Conservation (phyloP, 2,113 vertebrate species). For the Dascyllus trimaculatus region DNA sequence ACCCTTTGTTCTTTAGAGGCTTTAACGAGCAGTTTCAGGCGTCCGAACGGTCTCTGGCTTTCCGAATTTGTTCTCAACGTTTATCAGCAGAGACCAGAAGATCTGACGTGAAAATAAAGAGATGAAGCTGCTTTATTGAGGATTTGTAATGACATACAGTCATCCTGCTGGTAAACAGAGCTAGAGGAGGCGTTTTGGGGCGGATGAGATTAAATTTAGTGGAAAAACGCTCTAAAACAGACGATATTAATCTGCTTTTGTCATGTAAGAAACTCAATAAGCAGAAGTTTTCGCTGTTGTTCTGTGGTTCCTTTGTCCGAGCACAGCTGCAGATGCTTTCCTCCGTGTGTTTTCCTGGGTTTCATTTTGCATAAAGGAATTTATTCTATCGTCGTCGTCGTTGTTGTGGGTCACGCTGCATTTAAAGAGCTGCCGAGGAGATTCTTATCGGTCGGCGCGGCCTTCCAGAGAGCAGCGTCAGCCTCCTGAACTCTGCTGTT, state of each 20-base stretch:
- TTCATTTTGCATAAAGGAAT: background rate
- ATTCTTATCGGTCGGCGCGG: background rate
- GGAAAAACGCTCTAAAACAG: no score
- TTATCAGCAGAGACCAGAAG: background rate
- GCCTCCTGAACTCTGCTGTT: no score
- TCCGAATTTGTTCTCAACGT: background rate
- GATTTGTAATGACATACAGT: no score
- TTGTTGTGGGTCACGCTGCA: slow-evolving; percentile 1
- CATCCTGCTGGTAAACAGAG: background rate
- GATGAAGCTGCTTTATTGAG: no score
- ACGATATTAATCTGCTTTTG: background rate
- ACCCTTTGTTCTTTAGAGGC: slow-evolving; percentile 27
- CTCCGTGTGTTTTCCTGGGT: no score
- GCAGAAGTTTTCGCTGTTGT: background rate
- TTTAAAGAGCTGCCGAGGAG: background rate
- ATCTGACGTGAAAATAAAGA: background rate
- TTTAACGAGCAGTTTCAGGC: background rate
- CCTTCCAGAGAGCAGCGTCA: background rate
- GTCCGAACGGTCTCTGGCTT: background rate
- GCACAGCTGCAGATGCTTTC: no score
- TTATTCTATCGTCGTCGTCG: background rate
- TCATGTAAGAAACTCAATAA: background rate
- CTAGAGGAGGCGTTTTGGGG: background rate
- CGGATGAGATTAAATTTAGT: background rate
- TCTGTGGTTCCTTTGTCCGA: no score